Evolutionary conservation across 2,797 vertebrate species (phyloP).

Genomic region (Hydrophis major): DNA sequence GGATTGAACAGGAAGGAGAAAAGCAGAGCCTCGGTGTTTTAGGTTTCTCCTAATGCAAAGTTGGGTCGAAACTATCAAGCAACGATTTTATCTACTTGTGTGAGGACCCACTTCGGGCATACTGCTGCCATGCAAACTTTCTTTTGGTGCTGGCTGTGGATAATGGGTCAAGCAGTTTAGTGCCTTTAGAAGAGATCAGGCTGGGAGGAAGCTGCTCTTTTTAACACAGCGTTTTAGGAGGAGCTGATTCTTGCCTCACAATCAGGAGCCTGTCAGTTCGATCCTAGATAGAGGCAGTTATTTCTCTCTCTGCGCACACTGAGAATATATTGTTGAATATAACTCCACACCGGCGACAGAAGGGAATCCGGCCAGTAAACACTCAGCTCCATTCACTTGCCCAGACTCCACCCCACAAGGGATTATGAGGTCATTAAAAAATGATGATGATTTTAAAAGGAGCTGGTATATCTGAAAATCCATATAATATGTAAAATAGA

Average conservation of each 20-base stretch:
- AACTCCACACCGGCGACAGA: no score
- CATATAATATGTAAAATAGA: neutral
- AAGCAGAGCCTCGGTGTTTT: neutral
- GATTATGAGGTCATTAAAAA: no score
- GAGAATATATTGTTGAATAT: no score
- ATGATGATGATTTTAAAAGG: no score
- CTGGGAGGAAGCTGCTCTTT: neutral
- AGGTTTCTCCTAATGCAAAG: neutral
- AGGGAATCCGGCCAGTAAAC: no score
- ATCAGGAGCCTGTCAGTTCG: no score
- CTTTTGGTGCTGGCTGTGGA: neutral
- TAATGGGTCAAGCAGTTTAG: neutral
- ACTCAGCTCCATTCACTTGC: no score
- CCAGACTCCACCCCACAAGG: no score
- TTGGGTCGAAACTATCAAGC: neutral
- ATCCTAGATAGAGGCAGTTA: no score
- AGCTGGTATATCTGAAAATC: neutral
- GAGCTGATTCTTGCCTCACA: no score
- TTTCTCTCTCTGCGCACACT: no score
- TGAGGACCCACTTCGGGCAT: neutral
- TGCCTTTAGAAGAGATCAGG: neutral
- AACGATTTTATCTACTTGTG: neutral
- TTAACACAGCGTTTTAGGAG: neutral
- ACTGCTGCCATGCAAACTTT: neutral
- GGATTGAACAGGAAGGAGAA: neutral